phyloP scores from a whole-genome alignment of 1,140 invertebrate species.

The Procambarus virginalis region DNA sequence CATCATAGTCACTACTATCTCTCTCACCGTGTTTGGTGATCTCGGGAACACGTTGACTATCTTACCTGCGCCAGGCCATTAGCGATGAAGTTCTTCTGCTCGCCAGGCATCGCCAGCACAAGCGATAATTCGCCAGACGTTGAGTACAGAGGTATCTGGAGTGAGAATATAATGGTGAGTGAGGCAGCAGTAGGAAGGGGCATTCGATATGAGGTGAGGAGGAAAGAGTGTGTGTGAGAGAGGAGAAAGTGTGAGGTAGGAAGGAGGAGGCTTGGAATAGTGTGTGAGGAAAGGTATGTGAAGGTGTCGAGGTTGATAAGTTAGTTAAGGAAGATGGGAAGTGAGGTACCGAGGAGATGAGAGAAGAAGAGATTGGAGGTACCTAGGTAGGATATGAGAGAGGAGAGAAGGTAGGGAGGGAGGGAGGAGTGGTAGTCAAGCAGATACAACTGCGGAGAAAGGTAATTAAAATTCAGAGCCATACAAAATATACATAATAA shows the following conservation, averaged over 20 bases:
- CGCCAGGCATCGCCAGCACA: conserved; percentile 65
- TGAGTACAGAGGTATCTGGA: conserved; percentile 63
- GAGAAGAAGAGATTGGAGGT: too few species aligned
- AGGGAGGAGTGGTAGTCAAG: too few species aligned
- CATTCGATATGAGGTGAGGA: not conserved
- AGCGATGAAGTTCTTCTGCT: conserved; percentile 69
- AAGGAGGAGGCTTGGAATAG: not conserved
- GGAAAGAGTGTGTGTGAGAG: not conserved
- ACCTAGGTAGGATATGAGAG: too few species aligned
- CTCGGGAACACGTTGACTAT: not conserved
- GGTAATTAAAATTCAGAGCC: too few species aligned
- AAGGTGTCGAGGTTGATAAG: too few species aligned
- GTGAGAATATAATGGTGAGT: not conserved
- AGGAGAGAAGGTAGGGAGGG: too few species aligned
- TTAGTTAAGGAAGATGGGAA: too few species aligned
- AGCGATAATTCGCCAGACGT: conserved; percentile 57
- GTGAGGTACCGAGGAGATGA: too few species aligned
- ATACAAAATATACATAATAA: too few species aligned
- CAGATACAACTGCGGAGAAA: too few species aligned
- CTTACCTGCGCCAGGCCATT: conserved; percentile 62
- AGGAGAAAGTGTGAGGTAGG: not conserved
- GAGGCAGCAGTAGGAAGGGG: not conserved
- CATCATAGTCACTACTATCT: too few species aligned
- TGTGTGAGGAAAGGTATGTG: not conserved
- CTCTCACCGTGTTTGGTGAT: too few species aligned